Evolutionary conservation across 2,888 invertebrate species (phyloP), one percentile per base, ranked within the genome.

Genomic region (Lepidocyrtoides sp.): DNA sequence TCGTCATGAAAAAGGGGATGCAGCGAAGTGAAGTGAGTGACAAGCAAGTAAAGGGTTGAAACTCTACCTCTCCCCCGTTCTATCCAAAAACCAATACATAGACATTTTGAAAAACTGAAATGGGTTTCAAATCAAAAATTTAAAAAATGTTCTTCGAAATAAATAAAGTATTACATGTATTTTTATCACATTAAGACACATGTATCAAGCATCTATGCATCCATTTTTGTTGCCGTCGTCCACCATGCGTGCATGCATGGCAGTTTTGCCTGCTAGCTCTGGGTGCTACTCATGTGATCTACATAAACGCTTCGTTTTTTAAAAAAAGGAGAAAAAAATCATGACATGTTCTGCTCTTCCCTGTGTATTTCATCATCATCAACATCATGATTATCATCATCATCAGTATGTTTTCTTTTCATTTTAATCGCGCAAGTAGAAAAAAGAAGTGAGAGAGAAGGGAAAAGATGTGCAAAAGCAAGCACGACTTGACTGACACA

Each of bases 401-500:
- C 69, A 75, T 75, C 20, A 26, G 44, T 20, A 75, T 75, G 75
- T 75, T 75, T 72, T 66, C 20, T 85, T 85, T 81, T 81, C 75
- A 81, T 77, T 82, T 86, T 86, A 69, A 81, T 81, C 66, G 82
- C 26, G 66, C 66, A 54, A 81, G 32, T 23, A 60, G 54, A 63
- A 69, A 81, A 69, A 72, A 83, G 72, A 88, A 57, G 90, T 77
- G 91, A 77, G 86, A 89, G 75, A 85, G 91, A 92, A 91, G 92
- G 88, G 90, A 92, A 86, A 86, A 86, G 86, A 75, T 86, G 75
- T 75, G 60, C 72, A 86, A 86, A 75, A 72, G 75, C 72, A 86
- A 86, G 86, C 86, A 75, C 86, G 86, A 75, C 86, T 86, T 86
- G 86, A 86, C 93, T 93, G 93, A 93, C 93, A 93, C 91, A 92